Evolutionary conservation across 1,140 invertebrate genomes (phyloP), one percentile per base, ranked within the genome.

Genomic region (Ericerus pela): DNA sequence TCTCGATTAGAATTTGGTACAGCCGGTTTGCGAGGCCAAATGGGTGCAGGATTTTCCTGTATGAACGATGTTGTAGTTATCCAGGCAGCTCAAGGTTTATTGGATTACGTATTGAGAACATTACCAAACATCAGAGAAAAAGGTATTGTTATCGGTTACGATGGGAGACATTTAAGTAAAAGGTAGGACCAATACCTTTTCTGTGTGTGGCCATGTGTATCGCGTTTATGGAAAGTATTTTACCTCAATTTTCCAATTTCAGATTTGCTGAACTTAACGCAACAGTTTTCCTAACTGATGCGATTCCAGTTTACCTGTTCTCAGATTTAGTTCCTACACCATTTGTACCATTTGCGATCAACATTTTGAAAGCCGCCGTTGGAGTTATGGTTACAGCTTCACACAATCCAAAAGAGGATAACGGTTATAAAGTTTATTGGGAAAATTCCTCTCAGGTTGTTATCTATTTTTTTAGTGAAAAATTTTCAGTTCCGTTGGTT

Each of bases 381-480:
- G 94, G 94, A 4, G 77, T 97, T 6, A 94, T 97, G 90, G 79
- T 99, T 0, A 99, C 96, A 14, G 96, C 96, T 0, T 98, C 94
- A 0, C 96, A 99, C 63, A 99, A 99, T 75, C 96, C 95, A 0
- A 97, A 96, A 72, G 82, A 97, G 52, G 95, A 99, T 67, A 99
- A 99, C 72, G 96, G 96, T 3, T 99, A 98, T 67, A 99, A 99
- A 76, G 90, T 96, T 3, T 98, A 96, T 68, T 95, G 92, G 84
- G 72, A 73, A 20, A 96, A 97, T 71, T 91, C 92, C 1, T 82
- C 87, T n/a, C 95, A 84, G 70, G 78, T 79, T 47, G 5, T 4
- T 51, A 43, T 12, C 16, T 16, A 26, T 22, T 18, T 14, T 29
- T 11, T 26, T 26, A 37, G 6, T 18, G 33, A 36, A 11, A 36